Conservation (phyloP, 2,888 invertebrate genomes). For the Parnassius mnemosyne region DNA sequence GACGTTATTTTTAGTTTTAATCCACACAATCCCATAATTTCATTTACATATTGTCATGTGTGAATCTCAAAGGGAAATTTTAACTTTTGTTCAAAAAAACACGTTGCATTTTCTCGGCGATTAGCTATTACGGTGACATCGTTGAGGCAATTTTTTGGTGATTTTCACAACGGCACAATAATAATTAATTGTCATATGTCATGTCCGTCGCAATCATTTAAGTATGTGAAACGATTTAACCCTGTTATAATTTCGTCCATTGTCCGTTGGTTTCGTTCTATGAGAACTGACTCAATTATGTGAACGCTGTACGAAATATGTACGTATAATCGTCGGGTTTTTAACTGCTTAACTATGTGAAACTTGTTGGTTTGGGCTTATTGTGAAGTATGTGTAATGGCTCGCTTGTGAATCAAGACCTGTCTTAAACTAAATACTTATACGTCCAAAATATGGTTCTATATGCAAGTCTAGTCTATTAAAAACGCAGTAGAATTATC, state of each 20-base stretch:
- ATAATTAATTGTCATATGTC: slow-evolving; percentile 74
- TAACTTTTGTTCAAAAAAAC: too few species aligned
- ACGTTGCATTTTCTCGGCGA: slow-evolving; percentile 38
- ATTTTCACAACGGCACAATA: slow-evolving; percentile 54
- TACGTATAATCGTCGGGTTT: slow-evolving; percentile 74
- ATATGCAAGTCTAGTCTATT: not conserved
- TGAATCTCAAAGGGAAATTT: too few species aligned
- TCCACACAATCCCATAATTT: too few species aligned
- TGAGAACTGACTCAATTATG: slow-evolving; percentile 78
- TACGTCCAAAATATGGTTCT: not conserved
- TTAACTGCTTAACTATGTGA: slow-evolving; percentile 79
- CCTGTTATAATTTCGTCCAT: slow-evolving; percentile 76
- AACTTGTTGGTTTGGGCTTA: slow-evolving; percentile 63
- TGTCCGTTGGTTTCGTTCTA: slow-evolving; percentile 76
- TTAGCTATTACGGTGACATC: slow-evolving; percentile 36
- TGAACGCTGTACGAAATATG: slow-evolving; percentile 66
- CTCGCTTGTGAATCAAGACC: slow-evolving; percentile 38
- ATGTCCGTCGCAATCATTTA: slow-evolving; percentile 69
- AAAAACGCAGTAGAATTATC: too few species aligned
- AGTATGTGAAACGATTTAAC: slow-evolving; percentile 76
- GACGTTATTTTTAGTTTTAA: too few species aligned
- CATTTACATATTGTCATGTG: too few species aligned
- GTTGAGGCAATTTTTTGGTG: slow-evolving; percentile 30
- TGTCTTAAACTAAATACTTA: slow-evolving; percentile 2
- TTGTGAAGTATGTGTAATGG: slow-evolving; percentile 62